Base-by-base conservation (phyloP, 2,888 invertebrate species). In the Girardia tigrina region DNA sequence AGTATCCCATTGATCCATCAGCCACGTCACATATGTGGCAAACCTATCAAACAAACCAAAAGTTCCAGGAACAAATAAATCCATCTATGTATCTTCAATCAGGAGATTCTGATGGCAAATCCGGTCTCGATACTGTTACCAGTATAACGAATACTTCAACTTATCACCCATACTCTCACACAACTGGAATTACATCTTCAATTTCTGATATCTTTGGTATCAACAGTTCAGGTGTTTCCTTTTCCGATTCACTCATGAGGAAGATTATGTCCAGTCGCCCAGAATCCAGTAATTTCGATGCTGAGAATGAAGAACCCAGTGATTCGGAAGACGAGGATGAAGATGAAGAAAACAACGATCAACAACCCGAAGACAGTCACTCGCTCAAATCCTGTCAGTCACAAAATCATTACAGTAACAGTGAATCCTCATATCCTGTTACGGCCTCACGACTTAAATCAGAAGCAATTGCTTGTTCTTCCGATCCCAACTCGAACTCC, bases 251-350 rank as follows among this genome's bases (percentile, higher is more conserved):
- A 56, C 23, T 56, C n/a, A 56, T 56, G 56, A 56, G 56, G 23
- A 56, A 56, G 56, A 56, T 56, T 16, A 56, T 56, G 56, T 56
- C 56, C 23, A 56, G 23, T n/a, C 4, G 56, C n/a, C 56, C 56
- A 2, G 56, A 56, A 56, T 56, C 56, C 56, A 56, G 56, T 23
- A 56, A 56, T 56, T 56, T 56, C n/a, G 56, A 56, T 56, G 56
- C 56, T 4, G 56, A 56, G 23, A 56, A 56, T n/a, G 56, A 56
- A 56, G 56, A 56, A 12, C 56, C 56, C 4, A 56, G 56, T 56
- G 56, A 56, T 56, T 56, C 56, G n/a, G 56, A 56, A 56, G 56
- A 56, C n/a, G 56, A 56, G n/a, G 56, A 56, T 56, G 56, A 56
- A 20, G 56, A 56, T 12, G 56, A 56, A 56, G 56, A 56, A 20